Evolutionary conservation across 2,113 vertebrate species (phyloP).

Genomic region (Trachemys scripta): DNA sequence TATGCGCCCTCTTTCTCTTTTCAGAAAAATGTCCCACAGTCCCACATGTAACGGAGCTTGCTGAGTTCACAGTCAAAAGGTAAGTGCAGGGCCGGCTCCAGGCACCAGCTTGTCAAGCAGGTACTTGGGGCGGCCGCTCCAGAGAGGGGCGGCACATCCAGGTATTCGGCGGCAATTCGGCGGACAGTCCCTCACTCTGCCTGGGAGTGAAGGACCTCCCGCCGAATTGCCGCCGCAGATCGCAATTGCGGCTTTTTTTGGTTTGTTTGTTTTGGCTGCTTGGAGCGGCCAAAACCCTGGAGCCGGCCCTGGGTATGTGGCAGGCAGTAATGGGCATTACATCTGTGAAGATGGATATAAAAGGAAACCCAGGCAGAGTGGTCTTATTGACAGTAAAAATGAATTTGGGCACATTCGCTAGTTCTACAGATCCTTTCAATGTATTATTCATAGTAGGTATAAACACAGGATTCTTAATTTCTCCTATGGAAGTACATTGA

Average conservation of each 20-base stretch:
- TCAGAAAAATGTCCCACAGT: background rate
- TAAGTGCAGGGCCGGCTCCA: background rate
- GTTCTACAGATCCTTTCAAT: too few species aligned
- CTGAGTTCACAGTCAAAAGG: background rate
- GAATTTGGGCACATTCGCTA: background rate
- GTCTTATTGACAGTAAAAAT: background rate
- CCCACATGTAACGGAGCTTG: background rate
- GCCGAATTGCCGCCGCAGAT: too few species aligned
- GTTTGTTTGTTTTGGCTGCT: too few species aligned
- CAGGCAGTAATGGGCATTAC: background rate
- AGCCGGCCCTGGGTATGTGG: background rate
- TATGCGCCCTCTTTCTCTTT: background rate
- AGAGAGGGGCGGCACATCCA: too few species aligned
- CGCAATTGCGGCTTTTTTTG: too few species aligned
- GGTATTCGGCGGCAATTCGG: too few species aligned
- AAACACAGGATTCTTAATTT: background rate
- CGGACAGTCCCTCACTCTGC: too few species aligned
- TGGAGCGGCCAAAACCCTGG: too few species aligned
- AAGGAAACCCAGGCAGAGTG: background rate
- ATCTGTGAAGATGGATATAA: background rate
- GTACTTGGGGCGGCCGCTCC: too few species aligned
- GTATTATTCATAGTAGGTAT: background rate
- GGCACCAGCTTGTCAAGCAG: too few species aligned
- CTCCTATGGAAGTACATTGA: background rate
- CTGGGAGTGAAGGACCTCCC: too few species aligned